Conservation (phyloP, 2,888 invertebrate species). For the Axea sp. region DNA sequence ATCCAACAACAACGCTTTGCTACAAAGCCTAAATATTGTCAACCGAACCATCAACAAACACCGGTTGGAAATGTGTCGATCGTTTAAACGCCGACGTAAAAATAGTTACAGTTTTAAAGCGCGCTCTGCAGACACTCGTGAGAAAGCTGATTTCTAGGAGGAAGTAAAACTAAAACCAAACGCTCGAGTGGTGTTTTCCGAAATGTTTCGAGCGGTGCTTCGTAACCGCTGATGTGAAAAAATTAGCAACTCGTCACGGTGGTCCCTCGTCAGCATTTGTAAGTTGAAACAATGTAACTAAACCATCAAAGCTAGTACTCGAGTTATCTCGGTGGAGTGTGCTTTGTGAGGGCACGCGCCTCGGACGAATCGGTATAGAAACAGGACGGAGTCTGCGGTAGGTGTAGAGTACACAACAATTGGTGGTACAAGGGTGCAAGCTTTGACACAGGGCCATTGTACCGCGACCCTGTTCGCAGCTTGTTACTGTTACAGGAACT, state of each 20-base stretch:
- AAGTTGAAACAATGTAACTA: conserved; percentile 75
- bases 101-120: no score
- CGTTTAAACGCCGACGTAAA: no score
- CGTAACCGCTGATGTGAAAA: conserved; percentile 19
- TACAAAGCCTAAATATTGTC: no score
- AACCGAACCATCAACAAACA: no score
- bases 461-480: conserved; percentile 63
- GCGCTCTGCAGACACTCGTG: neutral
- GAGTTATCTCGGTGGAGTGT: conserved; percentile 75
- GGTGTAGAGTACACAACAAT: conserved; percentile 64
- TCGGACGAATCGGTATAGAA: conserved; percentile 65
- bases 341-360: conserved; percentile 78
- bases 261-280: conserved; percentile 63
- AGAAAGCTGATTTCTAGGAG: neutral
- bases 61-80: no score
- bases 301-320: conserved; percentile 73
- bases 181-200: conserved; percentile 1
- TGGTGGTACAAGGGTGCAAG: conserved; percentile 55
- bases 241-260: conserved; percentile 59
- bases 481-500: conserved; percentile 67
- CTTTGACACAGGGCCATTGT: conserved; percentile 66
- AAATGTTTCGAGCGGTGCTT: conserved; percentile 5
- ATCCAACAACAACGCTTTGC: no score
- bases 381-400: conserved; percentile 71
- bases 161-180: conserved; percentile 6